A percentile compares a stretch with the other conserved stretches of the same genome.
phyloP scores from a whole-genome alignment of 2,113 vertebrate species.

The Zootoca vivipara region DNA sequence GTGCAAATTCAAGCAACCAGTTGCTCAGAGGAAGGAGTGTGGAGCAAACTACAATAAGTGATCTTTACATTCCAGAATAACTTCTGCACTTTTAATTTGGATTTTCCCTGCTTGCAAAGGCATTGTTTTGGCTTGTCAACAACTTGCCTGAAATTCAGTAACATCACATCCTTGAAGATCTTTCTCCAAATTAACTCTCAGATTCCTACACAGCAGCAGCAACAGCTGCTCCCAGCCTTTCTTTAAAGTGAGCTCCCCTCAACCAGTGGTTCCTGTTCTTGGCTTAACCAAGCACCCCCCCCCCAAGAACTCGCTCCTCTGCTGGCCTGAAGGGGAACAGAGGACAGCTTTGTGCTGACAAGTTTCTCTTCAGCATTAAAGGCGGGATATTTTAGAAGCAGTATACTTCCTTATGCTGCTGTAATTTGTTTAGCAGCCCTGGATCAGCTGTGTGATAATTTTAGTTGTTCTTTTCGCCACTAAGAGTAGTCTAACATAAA shows the following conservation, averaged over 20 bases:
- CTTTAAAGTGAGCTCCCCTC: not conserved
- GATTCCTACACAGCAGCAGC: not conserved
- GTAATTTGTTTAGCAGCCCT: not conserved
- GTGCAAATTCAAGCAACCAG: not conserved
- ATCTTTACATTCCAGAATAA: not conserved
- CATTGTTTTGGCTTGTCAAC: not conserved
- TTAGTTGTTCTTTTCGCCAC: not conserved
- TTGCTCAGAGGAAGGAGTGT: not conserved
- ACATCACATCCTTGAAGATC: not conserved
- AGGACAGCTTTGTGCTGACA: fast-evolving
- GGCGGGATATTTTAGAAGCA: not conserved
- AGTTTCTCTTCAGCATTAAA: not conserved
- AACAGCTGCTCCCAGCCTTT: not conserved
- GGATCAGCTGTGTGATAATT: not conserved
- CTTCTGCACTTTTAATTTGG: fast-evolving
- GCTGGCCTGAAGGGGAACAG: not conserved
- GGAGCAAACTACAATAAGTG: not conserved
- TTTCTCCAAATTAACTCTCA: not conserved
- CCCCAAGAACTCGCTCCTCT: not conserved
- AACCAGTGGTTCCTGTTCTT: not conserved
- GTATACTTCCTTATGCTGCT: not conserved
- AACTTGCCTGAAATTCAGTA: not conserved
- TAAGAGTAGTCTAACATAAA: not conserved
- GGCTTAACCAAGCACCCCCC: not conserved
- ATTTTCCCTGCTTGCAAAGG: not conserved